phyloP scores from a whole-genome alignment of 2,113 vertebrate genomes.

The Anarhynchus alexandrinus region DNA sequence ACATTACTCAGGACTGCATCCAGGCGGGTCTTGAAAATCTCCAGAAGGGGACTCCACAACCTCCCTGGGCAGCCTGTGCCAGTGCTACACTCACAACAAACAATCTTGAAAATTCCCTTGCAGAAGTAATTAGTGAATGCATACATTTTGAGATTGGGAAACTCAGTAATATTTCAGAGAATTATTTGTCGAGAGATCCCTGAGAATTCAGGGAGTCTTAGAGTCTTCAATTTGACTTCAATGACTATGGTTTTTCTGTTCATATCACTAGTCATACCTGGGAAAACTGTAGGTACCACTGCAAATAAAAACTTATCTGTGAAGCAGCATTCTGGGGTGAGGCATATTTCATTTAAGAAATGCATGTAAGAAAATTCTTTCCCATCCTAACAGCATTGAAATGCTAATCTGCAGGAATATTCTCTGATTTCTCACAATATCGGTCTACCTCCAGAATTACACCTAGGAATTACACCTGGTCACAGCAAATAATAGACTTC shows the following conservation, averaged over 20 bases:
- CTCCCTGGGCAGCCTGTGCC: too few relatives aligned
- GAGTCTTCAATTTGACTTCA: not conserved
- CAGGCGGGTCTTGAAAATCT: too few relatives aligned
- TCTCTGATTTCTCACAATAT: not conserved
- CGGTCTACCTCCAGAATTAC: not conserved
- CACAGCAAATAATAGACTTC: not conserved
- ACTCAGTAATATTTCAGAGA: not conserved
- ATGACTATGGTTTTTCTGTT: not conserved
- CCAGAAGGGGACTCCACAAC: too few relatives aligned
- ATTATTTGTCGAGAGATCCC: not conserved
- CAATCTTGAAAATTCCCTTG: not conserved
- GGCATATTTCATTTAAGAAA: conserved; percentile 34
- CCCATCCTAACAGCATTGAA: not conserved
- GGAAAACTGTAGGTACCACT: not conserved
- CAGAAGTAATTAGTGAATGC: not conserved
- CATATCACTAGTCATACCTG: not conserved
- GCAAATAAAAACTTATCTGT: conserved; percentile 31
- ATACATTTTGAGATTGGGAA: not conserved
- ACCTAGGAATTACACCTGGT: not conserved
- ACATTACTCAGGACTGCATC: too few relatives aligned
- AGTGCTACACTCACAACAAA: not conserved
- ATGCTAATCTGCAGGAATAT: not conserved
- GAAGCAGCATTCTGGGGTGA: conserved; percentile 4
- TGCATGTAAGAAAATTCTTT: conserved; percentile 7
- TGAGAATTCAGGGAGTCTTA: not conserved